These are phyloP conservation scores for Eupithecia insigniata DNA, from an alignment of 2,888 invertebrate species.

Conservation along the genomic window DNA sequence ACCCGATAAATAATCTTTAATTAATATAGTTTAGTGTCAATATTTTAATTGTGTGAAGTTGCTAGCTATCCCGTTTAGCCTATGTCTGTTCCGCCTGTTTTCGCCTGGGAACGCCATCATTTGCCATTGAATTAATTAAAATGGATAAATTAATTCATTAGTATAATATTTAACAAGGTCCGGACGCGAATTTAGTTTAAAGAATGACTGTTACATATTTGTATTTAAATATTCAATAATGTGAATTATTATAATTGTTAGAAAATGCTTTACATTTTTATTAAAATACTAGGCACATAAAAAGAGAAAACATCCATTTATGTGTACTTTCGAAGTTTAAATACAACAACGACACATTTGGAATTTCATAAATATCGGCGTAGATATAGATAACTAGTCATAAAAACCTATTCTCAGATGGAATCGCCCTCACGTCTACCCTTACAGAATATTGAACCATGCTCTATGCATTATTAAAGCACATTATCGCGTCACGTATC, in stretches of 20 bases:
- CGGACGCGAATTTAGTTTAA: slow-evolving; percentile 30
- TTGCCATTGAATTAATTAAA: slow-evolving; percentile 64
- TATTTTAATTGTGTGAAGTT: not conserved
- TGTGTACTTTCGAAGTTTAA: not conserved
- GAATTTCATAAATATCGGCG: not conserved
- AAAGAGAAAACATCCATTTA: not conserved
- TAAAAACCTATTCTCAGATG: slow-evolving; percentile 11
- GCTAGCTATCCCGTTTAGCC: slow-evolving; percentile 9
- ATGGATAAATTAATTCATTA: slow-evolving; percentile 60
- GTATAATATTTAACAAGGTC: slow-evolving; percentile 52
- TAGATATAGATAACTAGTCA: not conserved
- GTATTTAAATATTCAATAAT: too few relatives aligned
- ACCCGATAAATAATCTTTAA: too few relatives aligned
- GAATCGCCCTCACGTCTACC: slow-evolving; percentile 10
- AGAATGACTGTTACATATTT: not conserved
- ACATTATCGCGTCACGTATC: slow-evolving; percentile 64
- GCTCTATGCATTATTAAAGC: slow-evolving; percentile 60
- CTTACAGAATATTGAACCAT: slow-evolving; percentile 17
- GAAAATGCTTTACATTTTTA: not conserved
- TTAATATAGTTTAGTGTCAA: not conserved
- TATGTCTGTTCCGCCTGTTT: slow-evolving; percentile 39
- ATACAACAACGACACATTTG: not conserved
- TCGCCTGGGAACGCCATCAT: slow-evolving; percentile 53
- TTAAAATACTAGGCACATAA: not conserved
- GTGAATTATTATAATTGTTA: not conserved